Conservation (phyloP, 1,140 invertebrate genomes). For the Lepeophtheirus salmonis region DNA sequence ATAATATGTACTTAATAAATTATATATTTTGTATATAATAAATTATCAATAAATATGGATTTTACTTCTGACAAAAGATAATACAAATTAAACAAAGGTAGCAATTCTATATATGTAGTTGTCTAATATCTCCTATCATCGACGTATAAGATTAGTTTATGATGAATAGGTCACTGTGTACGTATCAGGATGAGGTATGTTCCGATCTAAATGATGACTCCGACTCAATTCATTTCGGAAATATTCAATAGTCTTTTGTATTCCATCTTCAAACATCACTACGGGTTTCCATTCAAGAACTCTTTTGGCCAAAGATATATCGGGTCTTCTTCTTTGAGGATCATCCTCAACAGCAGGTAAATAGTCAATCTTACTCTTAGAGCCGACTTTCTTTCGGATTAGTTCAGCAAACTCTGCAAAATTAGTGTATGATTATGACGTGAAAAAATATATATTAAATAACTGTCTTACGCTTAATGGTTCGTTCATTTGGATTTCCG, state of each 20-base stretch:
- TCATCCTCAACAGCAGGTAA: constrained; percentile 77
- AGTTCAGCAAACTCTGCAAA: constrained; percentile 70
- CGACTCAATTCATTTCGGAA: constrained; percentile 1
- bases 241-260: constrained; percentile 9
- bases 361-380: constrained; percentile 59
- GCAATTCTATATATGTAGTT: too few species aligned
- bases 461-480: constrained; percentile 37
- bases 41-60: too few species aligned
- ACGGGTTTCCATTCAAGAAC: constrained; percentile 85
- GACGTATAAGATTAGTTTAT: too few species aligned
- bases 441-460: constrained; percentile 1
- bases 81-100: too few species aligned
- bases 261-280: constrained; percentile 30
- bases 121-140: too few species aligned
- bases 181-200: background rate
- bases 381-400: constrained; percentile 68
- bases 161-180: too few species aligned
- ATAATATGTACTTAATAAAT: too few species aligned
- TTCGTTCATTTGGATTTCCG: constrained; percentile 94
- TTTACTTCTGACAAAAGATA: too few species aligned
- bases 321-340: constrained; percentile 76
- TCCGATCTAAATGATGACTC: background rate
- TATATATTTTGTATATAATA: too few species aligned
- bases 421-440: background rate
- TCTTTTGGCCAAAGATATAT: constrained; percentile 68